A percentile compares a stretch with the other conserved stretches of the same genome.
phyloP scores from a whole-genome alignment of 2,888 invertebrate genomes.

The Ectemnius lituratus region DNA sequence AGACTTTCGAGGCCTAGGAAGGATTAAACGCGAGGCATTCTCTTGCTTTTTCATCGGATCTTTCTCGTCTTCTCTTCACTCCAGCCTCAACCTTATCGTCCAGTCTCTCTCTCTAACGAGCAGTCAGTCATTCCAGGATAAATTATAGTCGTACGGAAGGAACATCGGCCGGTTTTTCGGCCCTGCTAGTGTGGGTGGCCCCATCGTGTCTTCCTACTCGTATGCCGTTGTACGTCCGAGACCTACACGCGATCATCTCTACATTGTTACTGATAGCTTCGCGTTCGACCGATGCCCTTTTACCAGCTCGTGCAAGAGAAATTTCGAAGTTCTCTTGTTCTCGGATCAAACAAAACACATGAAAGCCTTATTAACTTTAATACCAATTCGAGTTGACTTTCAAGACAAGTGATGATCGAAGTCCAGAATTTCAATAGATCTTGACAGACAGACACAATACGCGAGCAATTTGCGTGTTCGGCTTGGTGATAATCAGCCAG shows the following conservation, averaged over 20 bases:
- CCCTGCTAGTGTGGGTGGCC: constrained; percentile 67
- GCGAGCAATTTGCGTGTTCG: too few species aligned
- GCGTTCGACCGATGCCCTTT: too few species aligned
- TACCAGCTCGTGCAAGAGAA: too few species aligned
- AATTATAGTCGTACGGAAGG: constrained; percentile 71
- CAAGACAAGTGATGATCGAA: too few species aligned
- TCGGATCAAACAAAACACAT: too few species aligned
- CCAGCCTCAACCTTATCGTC: too few species aligned
- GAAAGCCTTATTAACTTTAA: too few species aligned
- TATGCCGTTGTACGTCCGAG: constrained; percentile 14
- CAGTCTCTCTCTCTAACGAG: constrained; percentile 57
- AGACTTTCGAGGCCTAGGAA: constrained; percentile 43
- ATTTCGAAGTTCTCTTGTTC: neutral
- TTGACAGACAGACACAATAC: too few species aligned
- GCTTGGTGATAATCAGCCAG: constrained; percentile 49
- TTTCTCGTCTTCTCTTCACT: constrained; percentile 16
- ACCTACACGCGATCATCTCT: neutral
- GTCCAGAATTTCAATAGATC: too few species aligned
- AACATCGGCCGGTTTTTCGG: constrained; percentile 68
- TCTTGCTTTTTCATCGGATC: constrained; percentile 10
- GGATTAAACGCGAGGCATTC: constrained; percentile 29
- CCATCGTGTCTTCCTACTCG: constrained; percentile 56
- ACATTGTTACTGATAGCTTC: too few species aligned
- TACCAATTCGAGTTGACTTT: too few species aligned
- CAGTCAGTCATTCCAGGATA: constrained; percentile 70